Percentiles rank a stretch among this genome's conserved stretches.
Conservation (phyloP, 2,888 invertebrate species). For the Euplexia lucipara region DNA sequence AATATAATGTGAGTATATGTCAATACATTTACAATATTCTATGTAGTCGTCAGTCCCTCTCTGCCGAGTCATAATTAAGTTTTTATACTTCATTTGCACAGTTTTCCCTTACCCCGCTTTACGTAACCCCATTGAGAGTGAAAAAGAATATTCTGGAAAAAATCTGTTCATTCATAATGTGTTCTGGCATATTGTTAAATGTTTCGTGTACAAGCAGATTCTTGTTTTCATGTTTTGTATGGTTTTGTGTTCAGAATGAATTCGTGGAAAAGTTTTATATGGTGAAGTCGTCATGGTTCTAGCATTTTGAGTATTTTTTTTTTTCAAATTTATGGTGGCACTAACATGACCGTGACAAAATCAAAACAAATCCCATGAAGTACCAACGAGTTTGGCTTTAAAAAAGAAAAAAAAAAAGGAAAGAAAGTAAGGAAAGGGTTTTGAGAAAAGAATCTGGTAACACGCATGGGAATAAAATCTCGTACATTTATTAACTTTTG, state of each 20-base stretch:
- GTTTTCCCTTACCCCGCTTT: conserved; percentile 29
- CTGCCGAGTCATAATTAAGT: conserved; percentile 40
- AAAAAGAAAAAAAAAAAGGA: too few species aligned
- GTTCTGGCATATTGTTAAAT: conserved; percentile 24
- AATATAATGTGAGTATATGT: conserved; percentile 29
- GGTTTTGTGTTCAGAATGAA: background rate
- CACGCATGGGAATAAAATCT: conserved; percentile 2
- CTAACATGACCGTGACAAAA: background rate
- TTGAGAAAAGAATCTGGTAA: background rate
- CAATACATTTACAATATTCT: too few species aligned
- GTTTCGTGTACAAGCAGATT: conserved; percentile 7
- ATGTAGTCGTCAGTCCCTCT: conserved; percentile 34
- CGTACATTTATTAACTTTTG: background rate
- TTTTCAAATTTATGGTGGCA: background rate
- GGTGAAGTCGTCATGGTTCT: background rate
- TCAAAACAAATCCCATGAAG: conserved; percentile 6
- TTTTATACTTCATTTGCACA: conserved; percentile 24
- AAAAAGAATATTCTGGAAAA: conserved; percentile 22
- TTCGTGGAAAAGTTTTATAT: background rate
- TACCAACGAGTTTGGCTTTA: too few species aligned
- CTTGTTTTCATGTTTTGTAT: conserved; percentile 12
- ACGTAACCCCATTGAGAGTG: conserved; percentile 32
- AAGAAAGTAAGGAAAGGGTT: too few species aligned
- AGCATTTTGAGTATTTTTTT: background rate
- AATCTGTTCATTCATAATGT: conserved; percentile 34